Conservation (phyloP, 2,113 vertebrate genomes). For the Panthera uncia region DNA sequence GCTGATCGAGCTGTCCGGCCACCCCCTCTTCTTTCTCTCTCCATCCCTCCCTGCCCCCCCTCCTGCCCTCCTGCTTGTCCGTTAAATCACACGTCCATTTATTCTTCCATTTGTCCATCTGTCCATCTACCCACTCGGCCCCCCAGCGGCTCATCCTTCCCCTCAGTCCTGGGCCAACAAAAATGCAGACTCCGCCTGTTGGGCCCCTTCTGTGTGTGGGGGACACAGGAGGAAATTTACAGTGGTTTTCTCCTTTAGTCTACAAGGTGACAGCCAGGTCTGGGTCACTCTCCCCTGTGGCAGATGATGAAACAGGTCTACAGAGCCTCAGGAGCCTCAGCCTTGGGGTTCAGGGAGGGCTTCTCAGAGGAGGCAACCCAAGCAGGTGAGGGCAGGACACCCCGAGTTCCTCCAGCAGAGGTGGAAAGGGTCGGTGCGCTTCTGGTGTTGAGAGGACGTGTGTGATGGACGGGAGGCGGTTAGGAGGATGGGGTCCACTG, state of each 20-base stretch:
- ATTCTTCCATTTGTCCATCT: background rate
- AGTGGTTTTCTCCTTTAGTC: accelerated
- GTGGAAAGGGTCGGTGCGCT: background rate
- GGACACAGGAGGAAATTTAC: accelerated
- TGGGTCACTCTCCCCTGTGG: no score
- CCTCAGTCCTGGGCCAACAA: no score
- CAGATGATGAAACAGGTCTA: background rate
- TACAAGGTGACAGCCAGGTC: background rate
- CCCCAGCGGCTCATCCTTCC: accelerated
- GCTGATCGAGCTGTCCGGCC: accelerated
- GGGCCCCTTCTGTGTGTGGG: background rate
- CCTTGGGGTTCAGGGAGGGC: background rate
- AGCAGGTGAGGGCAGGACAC: background rate
- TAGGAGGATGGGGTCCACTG: accelerated
- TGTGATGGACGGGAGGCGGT: background rate
- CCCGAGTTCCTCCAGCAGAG: background rate
- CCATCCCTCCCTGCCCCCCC: background rate
- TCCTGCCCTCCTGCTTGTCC: background rate
- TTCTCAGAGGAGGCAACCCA: background rate
- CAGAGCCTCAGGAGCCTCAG: background rate
- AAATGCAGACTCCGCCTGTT: background rate
- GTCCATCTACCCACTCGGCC: no score
- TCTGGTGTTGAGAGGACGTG: background rate
- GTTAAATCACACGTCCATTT: background rate
- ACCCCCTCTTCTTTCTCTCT: no score